Base-by-base conservation (phyloP, 2,888 invertebrate species). In the Meandrusa payeni region DNA sequence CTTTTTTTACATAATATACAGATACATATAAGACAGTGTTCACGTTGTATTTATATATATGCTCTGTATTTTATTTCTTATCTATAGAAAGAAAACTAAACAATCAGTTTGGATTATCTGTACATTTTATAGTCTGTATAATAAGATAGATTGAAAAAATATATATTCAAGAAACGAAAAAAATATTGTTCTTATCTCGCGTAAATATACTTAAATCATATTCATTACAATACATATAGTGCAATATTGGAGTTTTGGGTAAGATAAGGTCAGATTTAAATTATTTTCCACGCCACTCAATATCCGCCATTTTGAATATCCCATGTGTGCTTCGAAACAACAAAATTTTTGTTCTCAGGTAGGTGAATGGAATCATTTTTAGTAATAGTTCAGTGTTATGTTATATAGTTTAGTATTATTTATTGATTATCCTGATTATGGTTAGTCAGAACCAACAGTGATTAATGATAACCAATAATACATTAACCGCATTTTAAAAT, bases 281-380 rank as follows among this genome's bases (percentile, higher is more conserved):
- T 19, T 7, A 5, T 20, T 6, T 7, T 31, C 23, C 12, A 40
- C 15, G 34, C 20, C 15, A 29, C 5, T 7, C 13, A 10, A 39
- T 15, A 15, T 38, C 44, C 28, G 48, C 48, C 48, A 48, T 48
- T 39, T 48, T 48, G 41, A 5, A 20, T 39, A 2, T 33, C 10
- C 34, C 40, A 36, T 29, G 40, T 40, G 40, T 12, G 2, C 2
- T 7, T 29, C 2, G 4, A 29, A n/a, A 12, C 5, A 17, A 4
- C 19, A 3, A 17, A 27, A 27, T 2, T 28, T 13, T 13, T 5
- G n/a, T 27, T 20, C 15, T 2, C 15, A 45, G 45, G 45, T 45
- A 29, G 40, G 45, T 45, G 34, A 33, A 45, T 17, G 22, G 2
- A 6, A 12, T 12, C 3, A 12, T n/a, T n/a, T n/a, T n/a, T n/a